Percentiles rank a stretch among this genome's conserved stretches.
These are phyloP conservation scores for Drosophila cracens DNA, from an alignment of 2,888 invertebrate genomes.

Conservation along the genomic window DNA sequence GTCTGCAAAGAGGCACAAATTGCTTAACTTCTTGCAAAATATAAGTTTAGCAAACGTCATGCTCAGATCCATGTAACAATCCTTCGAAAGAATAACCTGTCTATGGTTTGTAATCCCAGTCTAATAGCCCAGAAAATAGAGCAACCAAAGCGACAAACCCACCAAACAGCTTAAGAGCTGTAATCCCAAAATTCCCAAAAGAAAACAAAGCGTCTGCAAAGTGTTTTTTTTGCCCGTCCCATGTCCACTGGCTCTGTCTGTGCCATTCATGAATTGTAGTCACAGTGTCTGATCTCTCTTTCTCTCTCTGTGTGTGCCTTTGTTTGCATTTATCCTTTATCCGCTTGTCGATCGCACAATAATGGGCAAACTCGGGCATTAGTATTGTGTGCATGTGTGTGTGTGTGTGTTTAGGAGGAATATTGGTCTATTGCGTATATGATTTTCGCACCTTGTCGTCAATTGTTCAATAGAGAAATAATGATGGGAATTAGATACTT, in stretches of 20 bases:
- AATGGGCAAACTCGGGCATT: conserved; percentile 63
- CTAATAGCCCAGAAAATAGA: conserved; percentile 59
- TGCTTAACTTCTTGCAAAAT: conserved; percentile 66
- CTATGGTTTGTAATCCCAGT: conserved; percentile 49
- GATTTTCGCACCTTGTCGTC: conserved; percentile 74
- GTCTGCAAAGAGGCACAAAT: conserved; percentile 54
- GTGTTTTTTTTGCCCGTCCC: conserved; percentile 41
- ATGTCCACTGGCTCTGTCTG: conserved; percentile 19
- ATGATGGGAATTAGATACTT: conserved; percentile 32
- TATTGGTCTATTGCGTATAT: conserved; percentile 38
- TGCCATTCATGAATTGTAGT: conserved; percentile 58
- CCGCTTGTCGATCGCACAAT: conserved; percentile 74
- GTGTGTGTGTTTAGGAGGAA: conserved; percentile 2
- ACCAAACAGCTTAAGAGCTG: conserved; percentile 74
- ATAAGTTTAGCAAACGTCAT: conserved; percentile 54
- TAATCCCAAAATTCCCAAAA: conserved; percentile 72
- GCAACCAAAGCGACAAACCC: conserved; percentile 55
- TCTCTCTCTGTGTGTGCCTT: background rate
- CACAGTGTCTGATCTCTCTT: conserved; percentile 41
- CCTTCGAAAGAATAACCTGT: conserved; percentile 50
- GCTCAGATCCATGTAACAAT: conserved; percentile 27
- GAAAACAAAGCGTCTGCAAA: conserved; percentile 59
- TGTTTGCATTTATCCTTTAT: conserved; percentile 47
- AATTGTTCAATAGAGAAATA: conserved; percentile 54
- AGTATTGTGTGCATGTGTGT: conserved; percentile 15